Evolutionary conservation across 1,140 invertebrate species (phyloP).

Genomic region (Heliconius hewitsoni): DNA sequence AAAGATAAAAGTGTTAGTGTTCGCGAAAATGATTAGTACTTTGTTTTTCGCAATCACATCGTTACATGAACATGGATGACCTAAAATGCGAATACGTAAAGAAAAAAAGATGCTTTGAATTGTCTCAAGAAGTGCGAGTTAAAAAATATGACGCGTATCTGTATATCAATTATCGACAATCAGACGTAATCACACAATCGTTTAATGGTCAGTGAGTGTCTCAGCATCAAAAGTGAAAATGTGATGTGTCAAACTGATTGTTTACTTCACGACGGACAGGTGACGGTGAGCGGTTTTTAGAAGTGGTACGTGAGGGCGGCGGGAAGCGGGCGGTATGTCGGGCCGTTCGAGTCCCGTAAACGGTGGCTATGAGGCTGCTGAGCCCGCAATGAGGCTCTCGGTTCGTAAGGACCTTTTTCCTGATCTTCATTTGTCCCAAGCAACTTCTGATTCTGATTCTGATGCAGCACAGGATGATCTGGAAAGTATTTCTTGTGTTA

Average conservation of each 20-base stretch:
- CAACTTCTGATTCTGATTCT: conserved; percentile 50
- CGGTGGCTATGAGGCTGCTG: conserved; percentile 71
- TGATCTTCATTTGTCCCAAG: conserved; percentile 57
- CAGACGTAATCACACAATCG: conserved; percentile 61
- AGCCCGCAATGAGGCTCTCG: conserved; percentile 68
- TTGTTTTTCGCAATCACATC: conserved; percentile 82
- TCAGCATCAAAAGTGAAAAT: conserved; percentile 79
- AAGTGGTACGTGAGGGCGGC: conserved; percentile 74
- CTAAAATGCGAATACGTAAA: conserved; percentile 82
- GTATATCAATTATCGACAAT: conserved; percentile 61
- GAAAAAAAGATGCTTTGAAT: conserved; percentile 78
- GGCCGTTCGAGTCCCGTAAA: conserved; percentile 74
- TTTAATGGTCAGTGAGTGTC: conserved; percentile 66
- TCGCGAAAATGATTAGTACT: conserved; percentile 79
- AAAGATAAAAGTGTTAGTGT: conserved; percentile 71
- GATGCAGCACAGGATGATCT: conserved; percentile 50
- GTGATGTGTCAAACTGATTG: conserved; percentile 82
- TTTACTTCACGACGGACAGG: conserved; percentile 80
- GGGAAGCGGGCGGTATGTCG: conserved; percentile 76
- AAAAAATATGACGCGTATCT: conserved; percentile 71
- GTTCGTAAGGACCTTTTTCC: conserved; percentile 78
- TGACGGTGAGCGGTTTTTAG: conserved; percentile 79
- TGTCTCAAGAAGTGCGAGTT: conserved; percentile 69
- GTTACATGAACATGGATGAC: conserved; percentile 82
- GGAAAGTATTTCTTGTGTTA: conserved; percentile 65